Conservation (phyloP, 2,888 invertebrate genomes). For the Xestobium rufovillosum region DNA sequence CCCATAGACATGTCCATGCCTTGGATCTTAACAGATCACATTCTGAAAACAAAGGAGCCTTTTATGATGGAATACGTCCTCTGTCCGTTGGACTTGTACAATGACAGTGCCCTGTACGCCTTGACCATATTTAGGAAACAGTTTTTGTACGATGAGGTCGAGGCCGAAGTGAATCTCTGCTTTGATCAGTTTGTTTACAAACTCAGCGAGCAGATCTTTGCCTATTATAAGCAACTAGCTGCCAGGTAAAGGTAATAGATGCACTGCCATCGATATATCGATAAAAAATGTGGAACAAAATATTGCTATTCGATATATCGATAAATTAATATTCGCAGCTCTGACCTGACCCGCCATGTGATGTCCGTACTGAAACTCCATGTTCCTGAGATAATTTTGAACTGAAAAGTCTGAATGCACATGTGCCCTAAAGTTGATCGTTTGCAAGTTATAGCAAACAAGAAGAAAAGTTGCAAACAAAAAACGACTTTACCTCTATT, state of each 20-base stretch:
- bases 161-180: conserved; percentile 96
- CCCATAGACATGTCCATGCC: conserved; percentile 99
- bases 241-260: conserved; percentile 74
- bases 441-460: too few species aligned
- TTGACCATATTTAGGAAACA: conserved; percentile 95
- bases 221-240: conserved; percentile 95
- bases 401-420: too few species aligned
- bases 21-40: conserved; percentile 98
- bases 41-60: conserved; percentile 90
- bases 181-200: conserved; percentile 99
- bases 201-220: conserved; percentile 94
- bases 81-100: conserved; percentile 96
- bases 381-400: too few species aligned
- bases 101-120: conserved; percentile 96
- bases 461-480: too few species aligned
- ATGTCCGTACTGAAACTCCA: too few species aligned
- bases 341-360: too few species aligned
- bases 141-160: conserved; percentile 97
- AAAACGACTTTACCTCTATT: too few species aligned
- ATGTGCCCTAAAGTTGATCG: too few species aligned
- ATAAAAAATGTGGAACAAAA: too few species aligned
- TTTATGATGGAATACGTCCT: conserved; percentile 99
- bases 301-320: too few species aligned
- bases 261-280: too few species aligned
- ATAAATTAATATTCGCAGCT: too few species aligned